Evolutionary conservation across 2,888 invertebrate species (phyloP), one percentile per base, ranked within the genome.

Genomic region (Acrobasis consociella): DNA sequence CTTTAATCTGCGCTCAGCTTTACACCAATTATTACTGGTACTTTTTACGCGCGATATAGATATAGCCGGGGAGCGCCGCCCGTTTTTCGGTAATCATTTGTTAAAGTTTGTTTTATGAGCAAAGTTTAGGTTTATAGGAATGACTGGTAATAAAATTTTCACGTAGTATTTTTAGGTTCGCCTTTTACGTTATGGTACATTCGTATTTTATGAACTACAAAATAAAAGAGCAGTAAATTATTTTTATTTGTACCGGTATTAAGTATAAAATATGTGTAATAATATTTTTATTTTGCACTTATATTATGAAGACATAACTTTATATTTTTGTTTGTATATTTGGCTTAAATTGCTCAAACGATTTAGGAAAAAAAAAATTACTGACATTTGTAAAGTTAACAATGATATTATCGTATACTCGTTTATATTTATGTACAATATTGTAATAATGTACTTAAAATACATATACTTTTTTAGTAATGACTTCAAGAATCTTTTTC

Each of bases 71-170:
- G 55, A 56, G 55, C 39, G 5, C 39, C 17, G 17, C 9, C 55
- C 37, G 15, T 39, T 56, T 56, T 56, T 56, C 17, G 15, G 16
- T 38, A 56, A 42, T 56, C 55, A 56, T 56, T 56, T 56, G 55
- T 56, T 56, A 39, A 56, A 56, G 55, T 56, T 56, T 16, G 39
- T 42, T 39, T 56, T 56, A 56, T 56, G 55, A 56, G 39, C 55
- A 56, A 56, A 56, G 55, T 56, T 56, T 42, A 39, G 55, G 39
- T 56, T 56, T 56, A 56, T 56, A 56, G 55, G 16, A 15, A 56
- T 56, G 39, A 38, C 16, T 16, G 39, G 39, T 56, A 39, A 56
- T 56, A 56, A 39, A 56, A 56, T 56, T 56, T 56, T 39, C 55
- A 42, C 22, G 52, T 31, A 39, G 55, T 56, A 56, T 42, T 17